These are phyloP conservation scores for Desmodus rotundus DNA, from an alignment of 2,113 vertebrate species.

Conservation along the genomic window DNA sequence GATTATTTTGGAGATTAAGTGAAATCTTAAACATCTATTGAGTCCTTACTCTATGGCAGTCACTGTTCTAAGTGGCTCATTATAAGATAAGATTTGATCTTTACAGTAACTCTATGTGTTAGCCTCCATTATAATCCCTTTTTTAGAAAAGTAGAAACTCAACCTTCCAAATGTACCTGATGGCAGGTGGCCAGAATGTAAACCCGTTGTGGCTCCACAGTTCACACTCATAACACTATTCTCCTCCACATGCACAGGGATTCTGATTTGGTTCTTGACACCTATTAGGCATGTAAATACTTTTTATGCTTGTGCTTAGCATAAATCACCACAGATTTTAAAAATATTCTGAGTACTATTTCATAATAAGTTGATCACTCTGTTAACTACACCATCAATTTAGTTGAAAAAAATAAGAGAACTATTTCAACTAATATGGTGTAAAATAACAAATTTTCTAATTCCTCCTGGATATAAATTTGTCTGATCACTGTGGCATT, in stretches of 20 bases:
- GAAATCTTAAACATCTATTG: neutral
- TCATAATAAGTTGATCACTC: neutral
- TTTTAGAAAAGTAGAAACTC: neutral
- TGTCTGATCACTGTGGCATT: neutral
- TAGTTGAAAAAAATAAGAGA: neutral
- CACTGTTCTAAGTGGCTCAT: neutral
- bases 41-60: neutral
- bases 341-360: neutral
- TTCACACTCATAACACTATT: neutral
- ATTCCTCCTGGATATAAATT: neutral
- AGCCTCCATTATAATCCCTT: neutral
- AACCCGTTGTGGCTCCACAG: neutral
- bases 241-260: neutral
- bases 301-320: neutral
- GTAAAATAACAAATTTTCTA: neutral
- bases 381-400: neutral
- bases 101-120: neutral
- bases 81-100: neutral
- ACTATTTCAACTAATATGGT: neutral
- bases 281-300: neutral
- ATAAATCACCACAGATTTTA: neutral
- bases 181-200: neutral
- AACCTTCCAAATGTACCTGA: neutral
- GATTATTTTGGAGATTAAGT: neutral
- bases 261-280: neutral